Conservation (phyloP, 37 sponge, comb jelly and placozoan genomes). For the Agelas oroides region DNA sequence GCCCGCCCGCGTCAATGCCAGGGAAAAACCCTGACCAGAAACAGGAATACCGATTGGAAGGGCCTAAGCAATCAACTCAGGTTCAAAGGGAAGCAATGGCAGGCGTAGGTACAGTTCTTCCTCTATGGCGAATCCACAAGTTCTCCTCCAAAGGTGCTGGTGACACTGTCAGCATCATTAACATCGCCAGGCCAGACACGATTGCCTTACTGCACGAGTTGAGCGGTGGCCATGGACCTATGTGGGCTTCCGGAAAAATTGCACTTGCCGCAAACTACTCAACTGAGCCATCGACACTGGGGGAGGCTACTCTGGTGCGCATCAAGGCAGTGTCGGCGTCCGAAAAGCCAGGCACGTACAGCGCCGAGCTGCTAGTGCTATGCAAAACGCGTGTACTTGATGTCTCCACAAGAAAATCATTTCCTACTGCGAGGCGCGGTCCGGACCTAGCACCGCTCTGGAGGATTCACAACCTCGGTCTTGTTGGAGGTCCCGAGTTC, state of each 20-base stretch:
- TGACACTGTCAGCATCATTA: constrained; percentile 1
- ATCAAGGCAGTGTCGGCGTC: constrained; percentile 23
- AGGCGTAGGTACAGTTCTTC: not conserved
- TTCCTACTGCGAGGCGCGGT: constrained; percentile 27
- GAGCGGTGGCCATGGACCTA: constrained; percentile 14
- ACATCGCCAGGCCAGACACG: constrained; percentile 37
- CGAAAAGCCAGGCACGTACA: constrained; percentile 7
- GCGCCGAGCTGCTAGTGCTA: constrained; percentile 30
- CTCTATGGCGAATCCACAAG: constrained; percentile 31
- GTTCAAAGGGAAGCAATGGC: no score
- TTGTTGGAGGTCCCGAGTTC: no score
- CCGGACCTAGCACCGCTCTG: constrained; percentile 33
- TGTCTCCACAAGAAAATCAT: constrained; percentile 3
- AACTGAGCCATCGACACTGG: constrained; percentile 3
- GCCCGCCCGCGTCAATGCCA: no score
- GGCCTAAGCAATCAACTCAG: no score
- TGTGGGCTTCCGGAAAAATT: constrained; percentile 1
- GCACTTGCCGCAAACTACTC: constrained; percentile 28
- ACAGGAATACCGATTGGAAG: no score
- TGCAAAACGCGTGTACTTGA: constrained; percentile 23
- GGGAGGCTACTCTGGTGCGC: constrained; percentile 32
- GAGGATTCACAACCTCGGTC: constrained; percentile 29
- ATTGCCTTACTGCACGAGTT: constrained; percentile 10
- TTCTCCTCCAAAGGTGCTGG: constrained; percentile 11
- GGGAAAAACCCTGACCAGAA: no score